phyloP scores from a whole-genome alignment of 2,113 vertebrate species.

The Eulemur rufifrons region DNA sequence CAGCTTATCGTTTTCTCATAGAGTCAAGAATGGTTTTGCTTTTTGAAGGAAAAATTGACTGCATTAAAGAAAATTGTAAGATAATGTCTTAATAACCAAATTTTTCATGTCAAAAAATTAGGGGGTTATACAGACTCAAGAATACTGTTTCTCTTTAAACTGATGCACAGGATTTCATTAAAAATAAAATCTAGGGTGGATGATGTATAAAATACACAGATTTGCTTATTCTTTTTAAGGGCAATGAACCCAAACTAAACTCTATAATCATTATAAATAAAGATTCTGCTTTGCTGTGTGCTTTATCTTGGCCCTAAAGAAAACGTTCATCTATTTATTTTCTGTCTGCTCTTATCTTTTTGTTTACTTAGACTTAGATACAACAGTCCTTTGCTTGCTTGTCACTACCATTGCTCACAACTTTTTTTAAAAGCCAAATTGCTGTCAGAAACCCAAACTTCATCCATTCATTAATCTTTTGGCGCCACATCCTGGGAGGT shows the following conservation, averaged over 20 bases:
- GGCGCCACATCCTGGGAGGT: slow-evolving; percentile 31
- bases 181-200: slow-evolving; percentile 28
- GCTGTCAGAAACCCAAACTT: slow-evolving; percentile 47
- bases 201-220: not conserved
- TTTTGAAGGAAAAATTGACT: slow-evolving; percentile 18
- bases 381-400: slow-evolving; percentile 20
- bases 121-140: not conserved
- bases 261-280: slow-evolving; percentile 38
- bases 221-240: slow-evolving; percentile 1
- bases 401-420: slow-evolving; percentile 11
- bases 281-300: slow-evolving; percentile 30
- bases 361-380: slow-evolving; percentile 65
- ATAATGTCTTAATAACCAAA: not conserved
- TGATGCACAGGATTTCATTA: not conserved
- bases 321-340: slow-evolving; percentile 64
- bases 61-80: not conserved
- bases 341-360: slow-evolving; percentile 36
- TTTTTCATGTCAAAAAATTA: not conserved
- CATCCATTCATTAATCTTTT: slow-evolving; percentile 61
- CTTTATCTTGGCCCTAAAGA: slow-evolving; percentile 57
- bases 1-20: not conserved
- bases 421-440: slow-evolving; percentile 35
- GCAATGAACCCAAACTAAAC: slow-evolving; percentile 36
- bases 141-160: slow-evolving; percentile 21
- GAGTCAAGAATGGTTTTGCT: not conserved